Base-by-base conservation (phyloP, 2,797 vertebrate species). In the Periparus ater region DNA sequence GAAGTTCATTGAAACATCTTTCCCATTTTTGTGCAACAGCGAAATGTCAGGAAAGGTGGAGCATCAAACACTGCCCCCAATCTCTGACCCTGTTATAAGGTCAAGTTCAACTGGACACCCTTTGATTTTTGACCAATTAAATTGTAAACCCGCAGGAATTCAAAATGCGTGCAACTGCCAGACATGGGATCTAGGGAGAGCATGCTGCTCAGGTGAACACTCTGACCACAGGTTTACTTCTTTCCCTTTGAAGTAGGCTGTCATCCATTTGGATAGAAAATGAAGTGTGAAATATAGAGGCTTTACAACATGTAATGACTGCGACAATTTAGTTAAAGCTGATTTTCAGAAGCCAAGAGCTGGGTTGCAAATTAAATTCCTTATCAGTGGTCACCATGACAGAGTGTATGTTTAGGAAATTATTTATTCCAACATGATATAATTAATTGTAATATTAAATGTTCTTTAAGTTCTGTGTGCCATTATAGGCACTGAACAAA, bases 71-170 rank as follows among this genome's bases (percentile, higher is more conserved):
- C 17, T 89, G 70, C 71, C 63, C 79, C 51, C 82, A 83, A 19
- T 70, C 85, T 90, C 82, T 89, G 83, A 89, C 89, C 85, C 60
- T 72, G 55, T 74, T 90, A 34, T 16, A 79, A 72, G 44, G 60
- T 70, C 72, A 62, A 76, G 88, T 93, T 92, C 95, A 91, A 81
- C 88, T 84, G 94, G 94, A 96, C 95, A 86, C 36, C 66, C 91
- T 97, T 96, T 95, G 92, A 94, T 92, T 93, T 85, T 81, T 92
- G 91, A 96, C 89, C 94, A 96, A 95, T 96, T 95, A 97, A 96
- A 88, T 54, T 42, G 71, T 53, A 79, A 95, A 93, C 70, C 94
- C 82, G 79, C 85, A 93, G 87, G 95, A 91, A 93, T 73, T 93
- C 60, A 88, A 78, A 84, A 92, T 14, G n/a, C 21, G 67, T 82